phyloP scores from a whole-genome alignment of 2,797 vertebrate genomes.

The Dendrocincla fuliginosa region DNA sequence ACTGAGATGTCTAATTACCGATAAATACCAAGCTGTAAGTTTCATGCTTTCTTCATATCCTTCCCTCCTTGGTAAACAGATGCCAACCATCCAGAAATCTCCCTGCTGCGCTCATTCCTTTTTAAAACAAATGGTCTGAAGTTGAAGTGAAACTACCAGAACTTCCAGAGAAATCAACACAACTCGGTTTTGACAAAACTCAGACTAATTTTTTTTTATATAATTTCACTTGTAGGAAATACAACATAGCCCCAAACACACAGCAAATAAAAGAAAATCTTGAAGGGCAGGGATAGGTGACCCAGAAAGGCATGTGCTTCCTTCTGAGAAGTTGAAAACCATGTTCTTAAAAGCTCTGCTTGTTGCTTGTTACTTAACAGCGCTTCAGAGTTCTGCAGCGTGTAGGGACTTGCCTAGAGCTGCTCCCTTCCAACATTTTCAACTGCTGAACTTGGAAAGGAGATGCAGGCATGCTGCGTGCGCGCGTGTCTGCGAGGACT shows the following conservation, averaged over 20 bases:
- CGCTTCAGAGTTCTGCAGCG: constrained; percentile 6
- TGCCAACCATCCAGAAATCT: neutral
- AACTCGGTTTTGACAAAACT: neutral
- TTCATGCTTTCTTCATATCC: neutral
- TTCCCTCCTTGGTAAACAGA: neutral
- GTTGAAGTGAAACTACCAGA: neutral
- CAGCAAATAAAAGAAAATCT: neutral
- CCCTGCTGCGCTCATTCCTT: neutral
- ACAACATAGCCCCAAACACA: neutral
- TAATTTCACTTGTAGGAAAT: neutral
- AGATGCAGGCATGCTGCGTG: neutral
- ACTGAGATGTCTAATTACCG: neutral
- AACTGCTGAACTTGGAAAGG: constrained; percentile 49
- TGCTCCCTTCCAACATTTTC: constrained; percentile 51
- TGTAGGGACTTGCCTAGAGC: constrained; percentile 66
- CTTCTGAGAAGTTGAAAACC: constrained; percentile 26
- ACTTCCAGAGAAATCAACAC: neutral
- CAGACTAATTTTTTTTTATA: neutral
- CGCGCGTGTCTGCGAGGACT: neutral
- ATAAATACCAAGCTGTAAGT: neutral
- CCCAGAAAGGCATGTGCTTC: neutral
- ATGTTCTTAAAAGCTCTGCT: constrained; percentile 54
- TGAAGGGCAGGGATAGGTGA: neutral
- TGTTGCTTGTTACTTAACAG: constrained; percentile 33
- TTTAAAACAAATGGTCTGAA: neutral